Conservation (phyloP, 2,797 vertebrate species). For the Helarctos malayanus region DNA sequence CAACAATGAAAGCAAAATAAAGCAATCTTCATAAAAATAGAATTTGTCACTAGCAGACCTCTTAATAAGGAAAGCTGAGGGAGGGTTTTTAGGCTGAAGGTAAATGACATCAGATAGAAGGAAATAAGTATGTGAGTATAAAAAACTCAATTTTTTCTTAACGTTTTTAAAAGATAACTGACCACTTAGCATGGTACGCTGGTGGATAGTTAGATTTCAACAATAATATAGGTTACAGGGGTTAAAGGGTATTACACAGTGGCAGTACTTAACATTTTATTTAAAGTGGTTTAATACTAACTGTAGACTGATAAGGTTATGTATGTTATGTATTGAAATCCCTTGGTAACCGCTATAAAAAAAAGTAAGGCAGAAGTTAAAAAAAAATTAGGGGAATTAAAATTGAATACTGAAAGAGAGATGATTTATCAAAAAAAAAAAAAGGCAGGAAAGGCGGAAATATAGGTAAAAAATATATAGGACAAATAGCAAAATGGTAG, state of each 20-base stretch:
- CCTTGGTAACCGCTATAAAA: background rate
- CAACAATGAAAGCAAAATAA: background rate
- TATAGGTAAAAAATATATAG: background rate
- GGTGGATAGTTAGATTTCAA: background rate
- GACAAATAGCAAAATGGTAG: background rate
- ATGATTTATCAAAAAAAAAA: background rate
- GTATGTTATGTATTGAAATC: background rate
- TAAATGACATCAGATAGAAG: background rate
- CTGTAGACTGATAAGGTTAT: background rate
- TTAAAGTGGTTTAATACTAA: background rate
- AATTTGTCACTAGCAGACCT: background rate
- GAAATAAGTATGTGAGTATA: background rate
- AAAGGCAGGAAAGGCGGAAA: background rate
- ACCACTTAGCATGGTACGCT: background rate
- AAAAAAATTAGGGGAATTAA: background rate
- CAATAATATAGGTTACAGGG: background rate
- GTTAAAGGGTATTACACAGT: background rate
- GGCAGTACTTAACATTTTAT: background rate
- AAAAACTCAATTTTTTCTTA: background rate
- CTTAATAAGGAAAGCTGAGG: background rate
- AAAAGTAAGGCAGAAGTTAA: background rate
- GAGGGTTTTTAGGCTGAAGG: background rate
- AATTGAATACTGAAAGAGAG: background rate
- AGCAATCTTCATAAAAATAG: background rate
- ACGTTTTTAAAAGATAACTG: background rate